Percentiles rank a stretch among this genome's conserved stretches.
phyloP scores from a whole-genome alignment of 2,797 vertebrate genomes.

The Smutsia gigantea region DNA sequence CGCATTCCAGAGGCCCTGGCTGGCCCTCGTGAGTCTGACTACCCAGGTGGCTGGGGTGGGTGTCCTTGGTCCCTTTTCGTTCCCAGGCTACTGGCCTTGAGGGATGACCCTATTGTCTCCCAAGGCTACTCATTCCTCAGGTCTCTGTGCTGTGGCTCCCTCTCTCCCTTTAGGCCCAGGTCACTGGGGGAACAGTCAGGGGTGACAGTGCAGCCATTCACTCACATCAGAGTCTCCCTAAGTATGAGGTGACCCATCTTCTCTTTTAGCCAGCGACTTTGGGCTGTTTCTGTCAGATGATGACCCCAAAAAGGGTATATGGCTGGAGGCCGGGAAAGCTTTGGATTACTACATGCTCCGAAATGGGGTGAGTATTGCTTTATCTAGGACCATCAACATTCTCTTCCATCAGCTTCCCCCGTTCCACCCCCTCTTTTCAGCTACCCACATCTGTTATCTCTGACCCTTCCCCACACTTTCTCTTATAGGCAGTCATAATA shows the following conservation, averaged over 20 bases:
- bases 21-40: slow-evolving; percentile 93
- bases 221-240: neutral
- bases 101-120: neutral
- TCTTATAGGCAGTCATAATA: neutral
- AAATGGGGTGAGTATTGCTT: slow-evolving; percentile 92
- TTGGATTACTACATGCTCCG: slow-evolving; percentile 99
- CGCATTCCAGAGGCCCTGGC: slow-evolving; percentile 95
- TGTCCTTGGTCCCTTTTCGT: neutral
- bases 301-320: slow-evolving; percentile 99
- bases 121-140: neutral
- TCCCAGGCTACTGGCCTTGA: neutral
- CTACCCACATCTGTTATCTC: neutral
- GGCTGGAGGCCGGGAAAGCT: slow-evolving; percentile 97
- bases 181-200: neutral
- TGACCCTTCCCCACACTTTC: neutral
- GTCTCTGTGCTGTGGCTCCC: neutral
- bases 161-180: neutral
- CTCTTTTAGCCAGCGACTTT: slow-evolving; percentile 94
- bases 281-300: slow-evolving; percentile 98
- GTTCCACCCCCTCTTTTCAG: neutral
- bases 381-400: neutral
- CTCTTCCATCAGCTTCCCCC: neutral
- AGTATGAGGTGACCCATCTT: slow-evolving; percentile 49
- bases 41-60: neutral
- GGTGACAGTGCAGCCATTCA: neutral